Base-by-base conservation (phyloP, 2,888 invertebrate species). In the Leucophenga montana region DNA sequence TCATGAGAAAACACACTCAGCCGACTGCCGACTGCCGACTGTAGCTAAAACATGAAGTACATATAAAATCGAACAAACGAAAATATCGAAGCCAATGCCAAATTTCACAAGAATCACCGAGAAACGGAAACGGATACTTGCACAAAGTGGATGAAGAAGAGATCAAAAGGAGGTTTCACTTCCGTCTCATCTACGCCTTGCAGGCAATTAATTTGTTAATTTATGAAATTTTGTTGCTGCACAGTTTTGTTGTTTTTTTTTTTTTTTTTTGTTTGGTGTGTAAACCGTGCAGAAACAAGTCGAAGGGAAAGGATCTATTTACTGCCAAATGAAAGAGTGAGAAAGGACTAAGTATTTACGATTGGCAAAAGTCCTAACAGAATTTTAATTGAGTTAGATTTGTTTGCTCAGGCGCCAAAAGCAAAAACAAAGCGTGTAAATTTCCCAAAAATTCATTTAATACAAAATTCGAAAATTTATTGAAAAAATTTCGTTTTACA, bases 121-220 rank as follows among this genome's bases (percentile, higher is more conserved):
- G 39, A 3, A 39, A 39, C 39, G 39, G 39, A 39, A 39, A 39
- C 39, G 39, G 39, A 39, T 39, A 39, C 39, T 8, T 39, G 39
- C 9, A 39, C 3, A 39, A 33, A 33, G 33, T 5, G 8, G 33
- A 8, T 11, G 39, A 39, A 39, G 39, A 39, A 8, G 39, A 11
- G 39, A 5, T 3, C 39, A 39, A 39, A 39, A 39, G 39, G 9
- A 3, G 11, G 39, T 8, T 8, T 39, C 11, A 39, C 39, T 11
- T 39, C 39, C 39, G 39, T 39, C 39, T 8, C 39, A 39, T 11
- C 39, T 39, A 11, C 11, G 61, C 61, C 62, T 64, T 20, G 62
- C 62, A 64, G 62, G 46, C 62, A 64, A 64, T 64, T 64, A 64
- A 64, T 64, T 64, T 64, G 62, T 64, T 64, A 64, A 64, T 64